Base-by-base conservation (phyloP, 2,888 invertebrate genomes). In the Polyommatus icarus region DNA sequence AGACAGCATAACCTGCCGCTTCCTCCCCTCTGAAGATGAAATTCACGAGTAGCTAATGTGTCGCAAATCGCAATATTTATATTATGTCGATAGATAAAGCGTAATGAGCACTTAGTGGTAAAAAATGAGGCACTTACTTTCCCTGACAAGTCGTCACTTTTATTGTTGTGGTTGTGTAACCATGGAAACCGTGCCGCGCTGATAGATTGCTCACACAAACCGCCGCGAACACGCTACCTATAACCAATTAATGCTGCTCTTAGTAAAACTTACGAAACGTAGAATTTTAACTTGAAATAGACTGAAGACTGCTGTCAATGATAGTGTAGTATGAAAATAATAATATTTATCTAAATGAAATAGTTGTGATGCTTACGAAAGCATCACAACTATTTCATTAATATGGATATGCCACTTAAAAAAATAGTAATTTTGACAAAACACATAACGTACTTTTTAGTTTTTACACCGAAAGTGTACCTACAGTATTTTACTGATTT, bases 161-260 rank as follows among this genome's bases (percentile, higher is more conserved):
- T 76, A 83, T 83, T 81, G 81, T 83, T 81, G 79, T 75, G 59
- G 77, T 82, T 82, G 75, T 79, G 79, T 79, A 80, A 82, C 79
- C 80, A 77, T 82, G 83, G 81, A 81, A 81, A 81, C 80, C 80
- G 78, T 78, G 80, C 59, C 80, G 80, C 78, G 79, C 61, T 76
- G 76, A 59, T 20, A 77, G 54, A 77, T 72, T 50, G 71, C 54
- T 71, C 67, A 71, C 50, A 46, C 24, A 50, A 71, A 71, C 50
- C 29, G 6, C 8, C 4, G 46, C 5, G 18, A 54, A 54, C 54
- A 54, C 54, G 54, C 54, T 18, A 18, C 54, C 54, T 50, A 50
- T 54, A 54, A n/a, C 36, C 20, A 61, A 20, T 61, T 20, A 20
- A 73, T 46, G 18, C 72, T 40, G 36, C 36, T 18, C 40, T 72